These are phyloP conservation scores for Dasypus novemcinctus DNA, from an alignment of 2,113 vertebrate genomes.

Conservation along the genomic window DNA sequence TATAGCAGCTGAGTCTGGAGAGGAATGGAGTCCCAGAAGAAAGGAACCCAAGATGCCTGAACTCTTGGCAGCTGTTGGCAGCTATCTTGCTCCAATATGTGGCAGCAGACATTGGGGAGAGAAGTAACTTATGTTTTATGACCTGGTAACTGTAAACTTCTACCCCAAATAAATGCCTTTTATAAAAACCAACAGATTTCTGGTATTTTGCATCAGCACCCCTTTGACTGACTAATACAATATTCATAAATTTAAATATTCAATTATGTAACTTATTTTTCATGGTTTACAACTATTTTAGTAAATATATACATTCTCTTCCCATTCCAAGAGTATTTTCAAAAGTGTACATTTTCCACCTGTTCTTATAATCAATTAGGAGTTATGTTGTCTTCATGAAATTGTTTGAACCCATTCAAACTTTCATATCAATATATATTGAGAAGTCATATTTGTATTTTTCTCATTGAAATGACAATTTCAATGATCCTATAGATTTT, in stretches of 20 bases:
- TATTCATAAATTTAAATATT: neutral
- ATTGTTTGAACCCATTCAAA: neutral
- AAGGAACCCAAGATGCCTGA: too few species aligned
- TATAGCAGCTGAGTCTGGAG: too few species aligned
- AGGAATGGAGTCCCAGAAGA: too few species aligned
- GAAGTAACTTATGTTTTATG: too few species aligned
- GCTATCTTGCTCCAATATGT: too few species aligned
- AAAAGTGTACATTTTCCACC: neutral
- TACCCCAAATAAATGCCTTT: too few species aligned
- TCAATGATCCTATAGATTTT: neutral
- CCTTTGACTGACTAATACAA: too few species aligned
- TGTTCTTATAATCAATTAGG: neutral
- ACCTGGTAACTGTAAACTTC: too few species aligned
- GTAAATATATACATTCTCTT: neutral
- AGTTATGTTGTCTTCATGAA: neutral
- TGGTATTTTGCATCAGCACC: too few species aligned
- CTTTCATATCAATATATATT: neutral
- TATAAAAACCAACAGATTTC: too few species aligned
- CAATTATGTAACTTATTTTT: neutral
- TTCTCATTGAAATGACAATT: neutral
- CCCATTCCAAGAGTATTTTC: neutral
- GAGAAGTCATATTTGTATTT: neutral
- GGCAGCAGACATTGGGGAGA: too few species aligned
- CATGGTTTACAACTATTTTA: neutral
- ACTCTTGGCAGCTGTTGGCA: too few species aligned